Conservation (phyloP, 2,888 invertebrate species). For the Perizoma flavofasciatum region DNA sequence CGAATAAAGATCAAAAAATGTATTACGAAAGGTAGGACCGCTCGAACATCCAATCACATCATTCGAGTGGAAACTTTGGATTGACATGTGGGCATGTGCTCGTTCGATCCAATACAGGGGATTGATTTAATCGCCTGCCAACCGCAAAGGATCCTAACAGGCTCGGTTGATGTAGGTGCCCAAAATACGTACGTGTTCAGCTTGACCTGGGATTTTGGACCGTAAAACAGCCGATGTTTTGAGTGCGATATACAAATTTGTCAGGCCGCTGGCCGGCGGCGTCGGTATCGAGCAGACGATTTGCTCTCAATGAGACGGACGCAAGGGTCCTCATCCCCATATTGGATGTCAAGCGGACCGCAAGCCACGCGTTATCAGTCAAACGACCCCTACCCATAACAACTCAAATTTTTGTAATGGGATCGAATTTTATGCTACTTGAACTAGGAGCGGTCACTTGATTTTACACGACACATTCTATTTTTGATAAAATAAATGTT, state of each 20-base stretch:
- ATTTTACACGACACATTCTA: too few relatives aligned
- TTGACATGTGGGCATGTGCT: conserved; percentile 35
- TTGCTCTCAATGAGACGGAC: conserved; percentile 71
- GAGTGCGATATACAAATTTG: conserved; percentile 44
- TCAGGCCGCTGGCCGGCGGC: conserved; percentile 31
- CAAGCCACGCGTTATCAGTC: conserved; percentile 45
- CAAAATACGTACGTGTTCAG: conserved; percentile 21
- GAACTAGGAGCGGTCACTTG: too few relatives aligned
- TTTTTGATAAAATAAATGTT: too few relatives aligned
- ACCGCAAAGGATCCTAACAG: conserved; percentile 38
- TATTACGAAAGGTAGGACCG: conserved; percentile 15
- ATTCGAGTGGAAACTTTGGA: conserved; percentile 35
- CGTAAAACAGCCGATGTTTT: conserved; percentile 38
- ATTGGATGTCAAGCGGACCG: conserved; percentile 69
- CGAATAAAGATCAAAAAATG: conserved; percentile 29
- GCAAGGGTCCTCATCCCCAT: conserved; percentile 64
- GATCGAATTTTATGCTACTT: too few relatives aligned
- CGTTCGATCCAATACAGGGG: conserved; percentile 36
- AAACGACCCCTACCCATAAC: conserved; percentile 28
- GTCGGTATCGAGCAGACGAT: conserved; percentile 51
- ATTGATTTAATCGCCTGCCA: conserved; percentile 43
- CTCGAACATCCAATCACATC: conserved; percentile 32
- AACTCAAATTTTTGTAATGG: background rate
- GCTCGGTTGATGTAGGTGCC: conserved; percentile 34
- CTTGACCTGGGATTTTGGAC: conserved; percentile 39